Conservation (phyloP, 2,113 vertebrate genomes). For the Melierax canorus region DNA sequence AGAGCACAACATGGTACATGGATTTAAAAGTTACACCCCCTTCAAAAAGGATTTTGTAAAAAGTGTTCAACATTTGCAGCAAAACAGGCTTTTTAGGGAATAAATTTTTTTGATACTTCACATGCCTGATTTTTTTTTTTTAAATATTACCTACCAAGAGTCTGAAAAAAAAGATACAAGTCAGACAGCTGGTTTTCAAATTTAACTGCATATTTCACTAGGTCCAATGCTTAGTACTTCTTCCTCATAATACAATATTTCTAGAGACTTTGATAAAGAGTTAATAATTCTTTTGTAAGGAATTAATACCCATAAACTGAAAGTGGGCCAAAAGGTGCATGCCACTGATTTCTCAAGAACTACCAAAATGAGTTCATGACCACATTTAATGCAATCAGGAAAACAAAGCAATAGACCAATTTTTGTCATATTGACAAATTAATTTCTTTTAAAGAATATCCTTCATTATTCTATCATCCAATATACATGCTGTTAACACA, state of each 20-base stretch:
- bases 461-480: neutral
- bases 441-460: neutral
- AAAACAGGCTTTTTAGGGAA: slow-evolving; percentile 65
- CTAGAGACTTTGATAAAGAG: neutral
- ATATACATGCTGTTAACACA: neutral
- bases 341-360: neutral
- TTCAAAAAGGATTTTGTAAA: slow-evolving; percentile 26
- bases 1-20: neutral
- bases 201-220: neutral
- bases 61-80: slow-evolving; percentile 30
- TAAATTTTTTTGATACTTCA: slow-evolving; percentile 42
- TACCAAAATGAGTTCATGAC: neutral
- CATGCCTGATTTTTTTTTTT: neutral
- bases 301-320: neutral
- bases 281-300: neutral
- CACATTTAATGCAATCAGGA: neutral
- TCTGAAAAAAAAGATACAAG: neutral
- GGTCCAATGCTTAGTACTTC: neutral
- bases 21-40: neutral
- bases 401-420: neutral
- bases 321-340: neutral
- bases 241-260: neutral
- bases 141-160: slow-evolving; percentile 35
- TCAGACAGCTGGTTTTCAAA: neutral
- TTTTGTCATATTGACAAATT: neutral